Evolutionary conservation across 2,113 vertebrate genomes (phyloP).

Genomic region (Macaca mulatta): DNA sequence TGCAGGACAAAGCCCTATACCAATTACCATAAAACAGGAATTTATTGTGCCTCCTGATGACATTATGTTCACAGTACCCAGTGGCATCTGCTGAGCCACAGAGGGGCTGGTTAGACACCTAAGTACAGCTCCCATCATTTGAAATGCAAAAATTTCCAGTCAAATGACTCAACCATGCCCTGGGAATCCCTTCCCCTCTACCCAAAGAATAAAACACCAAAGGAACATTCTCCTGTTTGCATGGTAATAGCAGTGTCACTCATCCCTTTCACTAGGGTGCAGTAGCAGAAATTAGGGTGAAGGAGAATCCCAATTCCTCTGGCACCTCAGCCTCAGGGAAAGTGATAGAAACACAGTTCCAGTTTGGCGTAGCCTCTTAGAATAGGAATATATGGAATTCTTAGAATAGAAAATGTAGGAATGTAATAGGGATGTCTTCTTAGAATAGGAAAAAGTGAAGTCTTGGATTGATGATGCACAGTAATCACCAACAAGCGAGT

Average conservation of each 20-base stretch:
- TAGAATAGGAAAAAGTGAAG: background rate
- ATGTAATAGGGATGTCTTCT: background rate
- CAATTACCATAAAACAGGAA: background rate
- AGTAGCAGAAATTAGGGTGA: background rate
- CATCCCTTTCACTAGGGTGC: background rate
- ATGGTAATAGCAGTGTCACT: background rate
- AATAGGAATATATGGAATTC: background rate
- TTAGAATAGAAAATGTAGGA: too few species aligned
- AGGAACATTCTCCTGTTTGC: background rate
- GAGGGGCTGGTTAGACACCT: background rate
- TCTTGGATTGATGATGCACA: background rate
- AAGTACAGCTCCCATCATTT: background rate
- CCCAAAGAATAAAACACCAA: background rate
- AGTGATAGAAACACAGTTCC: background rate
- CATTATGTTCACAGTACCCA: background rate
- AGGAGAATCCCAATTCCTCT: background rate
- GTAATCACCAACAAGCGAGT: background rate
- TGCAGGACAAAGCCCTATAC: background rate
- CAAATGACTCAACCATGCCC: background rate
- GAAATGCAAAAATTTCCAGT: background rate
- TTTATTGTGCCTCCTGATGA: background rate
- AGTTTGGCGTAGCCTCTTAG: background rate
- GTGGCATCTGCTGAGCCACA: background rate
- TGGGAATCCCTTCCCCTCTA: background rate
- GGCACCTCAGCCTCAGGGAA: background rate